Evolutionary conservation across 2,888 invertebrate species (phyloP), one percentile per base, ranked within the genome.

Genomic region (Euproctis similis): DNA sequence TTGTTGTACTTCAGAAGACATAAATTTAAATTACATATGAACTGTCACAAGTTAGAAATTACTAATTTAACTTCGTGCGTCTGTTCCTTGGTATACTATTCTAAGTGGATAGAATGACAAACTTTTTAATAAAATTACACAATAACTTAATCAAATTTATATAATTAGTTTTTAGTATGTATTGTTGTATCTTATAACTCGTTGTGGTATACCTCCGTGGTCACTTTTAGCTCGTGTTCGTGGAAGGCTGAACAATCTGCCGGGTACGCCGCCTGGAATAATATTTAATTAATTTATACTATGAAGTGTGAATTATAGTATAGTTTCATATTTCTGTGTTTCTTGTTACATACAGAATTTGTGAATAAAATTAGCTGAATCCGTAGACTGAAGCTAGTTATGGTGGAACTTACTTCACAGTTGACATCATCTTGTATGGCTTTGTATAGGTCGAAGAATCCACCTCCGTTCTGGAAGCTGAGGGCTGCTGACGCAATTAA

Each of bases 171-270:
- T n/a, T n/a, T n/a, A n/a, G n/a, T n/a, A n/a, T n/a, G n/a, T n/a
- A n/a, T n/a, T n/a, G n/a, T n/a, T 4, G n/a, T n/a, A 19, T 4
- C 6, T 81, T 89, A 94, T 70, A 94, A 86, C 82, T 94, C 94
- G 63, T 87, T 93, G 73, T 94, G 94, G 53, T 90, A 87, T 37
- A 91, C 91, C 77, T 94, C 94, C 24, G 93, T 93, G 31, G 93
- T 94, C 13, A 92, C 93, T 85, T 89, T 90, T 23, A 90, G 70
- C 69, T 94, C 94, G 63, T 93, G 93, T 59, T 92, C 89, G 65
- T 94, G 93, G 85, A 93, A 95, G 1, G 89, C 88, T 12, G 87
- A 87, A 55, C 94, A 94, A 49, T 92, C 89, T 0, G 89, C 90
- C 25, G 90, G 89, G 60, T 91, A 91, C 34, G 87, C 86, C 2